Conservation (phyloP, 2,113 vertebrate species). For the Apus apus region DNA sequence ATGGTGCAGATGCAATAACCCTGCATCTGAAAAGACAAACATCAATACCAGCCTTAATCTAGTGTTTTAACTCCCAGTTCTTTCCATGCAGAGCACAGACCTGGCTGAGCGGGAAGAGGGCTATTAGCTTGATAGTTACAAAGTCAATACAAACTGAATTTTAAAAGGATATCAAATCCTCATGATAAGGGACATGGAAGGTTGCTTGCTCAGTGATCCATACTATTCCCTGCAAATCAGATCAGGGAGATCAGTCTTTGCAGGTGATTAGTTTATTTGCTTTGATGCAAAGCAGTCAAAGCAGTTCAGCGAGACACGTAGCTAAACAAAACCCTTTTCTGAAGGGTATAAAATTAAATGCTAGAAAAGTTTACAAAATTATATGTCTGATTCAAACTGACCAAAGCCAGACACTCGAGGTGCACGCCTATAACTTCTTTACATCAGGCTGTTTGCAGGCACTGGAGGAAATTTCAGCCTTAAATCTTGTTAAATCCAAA, state of each 20-base stretch:
- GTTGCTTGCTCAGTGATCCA: constrained; percentile 33
- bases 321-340: neutral
- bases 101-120: neutral
- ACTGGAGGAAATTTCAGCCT: neutral
- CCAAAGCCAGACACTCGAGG: neutral
- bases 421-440: neutral
- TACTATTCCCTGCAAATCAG: constrained; percentile 22
- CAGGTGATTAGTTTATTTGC: constrained; percentile 38
- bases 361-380: neutral
- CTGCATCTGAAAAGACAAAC: neutral
- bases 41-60: constrained; percentile 18
- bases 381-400: neutral
- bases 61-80: neutral
- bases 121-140: constrained; percentile 46
- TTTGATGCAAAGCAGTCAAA: constrained; percentile 46
- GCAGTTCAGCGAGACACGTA: neutral
- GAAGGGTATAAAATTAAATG: neutral
- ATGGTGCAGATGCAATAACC: neutral
- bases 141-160: constrained; percentile 61
- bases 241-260: constrained; percentile 34
- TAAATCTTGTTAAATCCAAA: constrained; percentile 12
- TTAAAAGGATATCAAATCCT: constrained; percentile 52
- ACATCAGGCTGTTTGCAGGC: neutral
- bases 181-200: constrained; percentile 15
- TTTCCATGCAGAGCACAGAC: constrained; percentile 8